These are phyloP conservation scores for Palloptera scutellata DNA, from an alignment of 2,888 invertebrate genomes.

Conservation along the genomic window DNA sequence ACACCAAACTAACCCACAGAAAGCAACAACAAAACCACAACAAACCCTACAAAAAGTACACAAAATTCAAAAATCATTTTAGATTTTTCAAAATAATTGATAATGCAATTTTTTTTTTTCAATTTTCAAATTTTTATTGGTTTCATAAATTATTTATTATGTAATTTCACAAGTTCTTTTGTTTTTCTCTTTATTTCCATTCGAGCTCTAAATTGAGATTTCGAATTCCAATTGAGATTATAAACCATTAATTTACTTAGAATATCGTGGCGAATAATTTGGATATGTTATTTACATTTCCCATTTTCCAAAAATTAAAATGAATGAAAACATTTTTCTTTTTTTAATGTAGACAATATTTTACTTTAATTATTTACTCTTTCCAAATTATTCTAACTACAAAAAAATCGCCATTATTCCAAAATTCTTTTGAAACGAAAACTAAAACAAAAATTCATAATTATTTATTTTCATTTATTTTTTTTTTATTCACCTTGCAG, in stretches of 20 bases:
- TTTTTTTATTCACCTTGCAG: constrained; percentile 63
- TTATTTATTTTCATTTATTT: constrained; percentile 46
- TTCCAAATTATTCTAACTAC: neutral
- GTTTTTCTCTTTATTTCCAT: too few species aligned
- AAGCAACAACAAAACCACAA: neutral
- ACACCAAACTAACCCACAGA: constrained; percentile 5
- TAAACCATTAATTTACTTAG: too few species aligned
- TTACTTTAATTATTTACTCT: constrained; percentile 4
- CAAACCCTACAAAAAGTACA: neutral
- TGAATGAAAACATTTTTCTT: neutral
- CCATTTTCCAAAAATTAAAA: constrained; percentile 38
- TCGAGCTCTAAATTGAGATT: too few species aligned
- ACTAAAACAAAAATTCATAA: constrained; percentile 36
- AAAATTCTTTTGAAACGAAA: neutral
- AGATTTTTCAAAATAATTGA: too few species aligned
- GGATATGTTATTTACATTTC: constrained; percentile 31
- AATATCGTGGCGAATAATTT: too few species aligned
- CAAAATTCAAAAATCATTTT: too few species aligned
- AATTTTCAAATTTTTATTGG: too few species aligned
- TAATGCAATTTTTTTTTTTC: too few species aligned
- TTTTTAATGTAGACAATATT: constrained; percentile 6
- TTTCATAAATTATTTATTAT: too few species aligned
- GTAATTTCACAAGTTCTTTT: too few species aligned
- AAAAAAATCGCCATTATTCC: neutral
- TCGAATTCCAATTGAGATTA: too few species aligned